A percentile compares a stretch with the other conserved stretches of the same genome.
Conservation (phyloP, 1,140 invertebrate genomes). For the Popillia japonica region DNA sequence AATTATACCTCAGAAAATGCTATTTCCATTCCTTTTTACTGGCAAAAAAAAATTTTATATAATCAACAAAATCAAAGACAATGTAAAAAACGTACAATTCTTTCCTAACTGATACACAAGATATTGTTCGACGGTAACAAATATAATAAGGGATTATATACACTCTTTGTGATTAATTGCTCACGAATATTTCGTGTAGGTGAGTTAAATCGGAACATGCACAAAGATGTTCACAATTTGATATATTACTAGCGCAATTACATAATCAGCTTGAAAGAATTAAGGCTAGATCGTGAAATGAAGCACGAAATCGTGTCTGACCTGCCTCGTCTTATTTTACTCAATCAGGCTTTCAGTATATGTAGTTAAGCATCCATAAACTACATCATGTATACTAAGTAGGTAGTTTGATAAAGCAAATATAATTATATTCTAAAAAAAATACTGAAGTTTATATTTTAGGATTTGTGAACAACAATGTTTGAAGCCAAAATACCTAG, state of each 20-base stretch:
- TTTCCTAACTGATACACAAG: too few species aligned
- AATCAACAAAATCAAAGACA: too few species aligned
- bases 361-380: neutral
- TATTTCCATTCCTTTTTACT: too few species aligned
- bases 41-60: too few species aligned
- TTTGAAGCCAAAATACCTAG: too few species aligned
- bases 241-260: neutral
- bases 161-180: neutral
- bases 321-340: neutral
- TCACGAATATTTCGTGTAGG: neutral
- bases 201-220: neutral
- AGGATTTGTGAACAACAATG: too few species aligned
- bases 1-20: too few species aligned
- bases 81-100: too few species aligned
- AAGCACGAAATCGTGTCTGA: neutral
- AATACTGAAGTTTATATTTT: too few species aligned
- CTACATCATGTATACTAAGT: neutral
- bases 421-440: too few species aligned
- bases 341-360: neutral
- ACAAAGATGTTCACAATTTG: slow-evolving; percentile 1
- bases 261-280: neutral
- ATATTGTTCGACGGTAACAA: too few species aligned
- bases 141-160: too few species aligned
- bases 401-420: neutral
- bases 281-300: slow-evolving; percentile 1